Evolutionary conservation across 2,888 invertebrate genomes (phyloP).

Genomic region (Acleris cristana): DNA sequence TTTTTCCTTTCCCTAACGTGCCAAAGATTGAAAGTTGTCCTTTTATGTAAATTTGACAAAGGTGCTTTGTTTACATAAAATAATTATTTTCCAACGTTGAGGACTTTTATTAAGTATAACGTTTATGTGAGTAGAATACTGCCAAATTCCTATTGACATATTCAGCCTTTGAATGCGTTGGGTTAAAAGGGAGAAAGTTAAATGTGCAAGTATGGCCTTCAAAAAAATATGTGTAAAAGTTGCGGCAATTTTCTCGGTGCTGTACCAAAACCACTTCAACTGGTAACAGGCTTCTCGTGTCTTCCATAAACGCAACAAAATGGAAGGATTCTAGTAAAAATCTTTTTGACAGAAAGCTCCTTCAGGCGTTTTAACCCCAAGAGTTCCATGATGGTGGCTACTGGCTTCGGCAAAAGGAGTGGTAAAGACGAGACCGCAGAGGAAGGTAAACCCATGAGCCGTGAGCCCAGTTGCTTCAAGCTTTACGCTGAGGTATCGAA

Average conservation of each 20-base stretch:
- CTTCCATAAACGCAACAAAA: slow-evolving; percentile 7
- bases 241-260: neutral
- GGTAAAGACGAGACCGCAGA: slow-evolving; percentile 60
- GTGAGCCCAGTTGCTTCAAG: slow-evolving; percentile 20
- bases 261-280: slow-evolving; percentile 24
- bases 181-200: neutral
- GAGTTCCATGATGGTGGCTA: slow-evolving; percentile 64
- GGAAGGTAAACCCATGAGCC: slow-evolving; percentile 63
- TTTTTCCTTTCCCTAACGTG: no score
- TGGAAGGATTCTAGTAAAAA: slow-evolving; percentile 16
- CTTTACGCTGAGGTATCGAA: neutral
- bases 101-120: slow-evolving; percentile 17
- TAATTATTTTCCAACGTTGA: slow-evolving; percentile 14
- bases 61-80: no score
- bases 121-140: slow-evolving; percentile 13
- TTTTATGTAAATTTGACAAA: no score
- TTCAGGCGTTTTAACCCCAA: slow-evolving; percentile 66
- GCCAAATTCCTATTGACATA: neutral
- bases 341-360: slow-evolving; percentile 33
- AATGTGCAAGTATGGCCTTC: no score
- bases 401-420: slow-evolving; percentile 73
- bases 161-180: no score
- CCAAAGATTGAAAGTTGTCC: no score
- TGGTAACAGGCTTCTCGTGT: slow-evolving; percentile 15
- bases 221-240: neutral